A percentile compares a stretch with the other conserved stretches of the same genome.
phyloP scores from a whole-genome alignment of 2,113 vertebrate species.

The Microcebus tavaratra region DNA sequence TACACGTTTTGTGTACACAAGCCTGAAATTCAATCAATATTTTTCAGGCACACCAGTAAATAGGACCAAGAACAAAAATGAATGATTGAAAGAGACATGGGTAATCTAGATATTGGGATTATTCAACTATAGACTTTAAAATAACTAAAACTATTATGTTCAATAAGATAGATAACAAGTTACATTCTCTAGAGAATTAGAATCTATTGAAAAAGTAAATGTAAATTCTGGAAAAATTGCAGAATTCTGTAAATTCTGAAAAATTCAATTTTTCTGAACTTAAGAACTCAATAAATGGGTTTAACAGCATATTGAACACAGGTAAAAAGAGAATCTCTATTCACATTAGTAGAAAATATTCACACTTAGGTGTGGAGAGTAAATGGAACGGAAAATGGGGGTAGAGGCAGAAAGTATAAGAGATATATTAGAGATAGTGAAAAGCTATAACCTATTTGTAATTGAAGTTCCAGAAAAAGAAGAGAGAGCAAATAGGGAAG shows the following conservation, averaged over 20 bases:
- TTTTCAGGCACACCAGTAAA: neutral
- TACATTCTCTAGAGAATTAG: neutral
- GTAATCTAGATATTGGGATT: neutral
- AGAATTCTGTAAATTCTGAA: neutral
- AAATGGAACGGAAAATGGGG: neutral
- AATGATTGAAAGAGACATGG: neutral
- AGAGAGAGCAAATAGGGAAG: neutral
- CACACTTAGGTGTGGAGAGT: neutral
- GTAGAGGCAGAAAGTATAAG: fast-evolving
- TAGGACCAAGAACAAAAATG: neutral
- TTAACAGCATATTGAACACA: neutral
- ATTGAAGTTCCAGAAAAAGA: neutral
- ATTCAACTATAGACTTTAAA: neutral
- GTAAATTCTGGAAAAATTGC: neutral
- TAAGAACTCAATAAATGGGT: neutral
- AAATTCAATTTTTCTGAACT: neutral
- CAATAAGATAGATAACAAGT: neutral
- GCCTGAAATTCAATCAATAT: neutral
- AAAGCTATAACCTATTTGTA: neutral
- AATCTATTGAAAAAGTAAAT: neutral
- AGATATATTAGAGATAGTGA: neutral
- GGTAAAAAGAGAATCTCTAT: neutral
- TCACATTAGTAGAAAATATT: neutral
- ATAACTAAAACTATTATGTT: neutral
- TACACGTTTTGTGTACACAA: neutral